These are phyloP conservation scores for Toxostoma redivivum DNA, from an alignment of 2,113 vertebrate genomes.

Conservation along the genomic window DNA sequence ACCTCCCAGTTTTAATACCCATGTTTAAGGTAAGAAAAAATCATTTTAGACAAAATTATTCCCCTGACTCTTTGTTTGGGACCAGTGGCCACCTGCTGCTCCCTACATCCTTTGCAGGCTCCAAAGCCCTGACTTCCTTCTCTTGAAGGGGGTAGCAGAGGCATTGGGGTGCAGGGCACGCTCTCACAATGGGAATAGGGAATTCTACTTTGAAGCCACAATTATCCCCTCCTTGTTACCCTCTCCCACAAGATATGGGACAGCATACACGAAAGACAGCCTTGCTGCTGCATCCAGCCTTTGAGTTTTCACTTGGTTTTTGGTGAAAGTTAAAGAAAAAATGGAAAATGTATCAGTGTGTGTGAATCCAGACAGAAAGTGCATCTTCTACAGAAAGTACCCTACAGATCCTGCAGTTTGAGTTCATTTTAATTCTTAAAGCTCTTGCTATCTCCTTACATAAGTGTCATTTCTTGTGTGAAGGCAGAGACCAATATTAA, in stretches of 20 bases:
- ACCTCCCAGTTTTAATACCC: neutral
- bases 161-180: rapidly evolving
- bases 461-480: slow-evolving; percentile 22
- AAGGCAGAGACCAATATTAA: slow-evolving; percentile 31
- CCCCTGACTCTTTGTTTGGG: neutral
- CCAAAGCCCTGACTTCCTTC: neutral
- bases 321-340: neutral
- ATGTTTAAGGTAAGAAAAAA: neutral
- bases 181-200: rapidly evolving
- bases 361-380: neutral
- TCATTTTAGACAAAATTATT: neutral
- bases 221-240: rapidly evolving
- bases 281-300: neutral
- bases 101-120: neutral
- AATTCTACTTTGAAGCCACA: neutral
- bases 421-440: slow-evolving; percentile 36
- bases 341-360: neutral
- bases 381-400: rapidly evolving
- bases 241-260: neutral
- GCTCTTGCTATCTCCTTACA: slow-evolving; percentile 1
- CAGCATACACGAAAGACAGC: neutral
- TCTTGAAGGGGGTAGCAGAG: neutral
- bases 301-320: neutral
- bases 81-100: neutral
- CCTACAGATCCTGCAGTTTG: neutral